Conservation (phyloP, 2,113 vertebrate genomes). For the Nerophis lumbriciformis region DNA sequence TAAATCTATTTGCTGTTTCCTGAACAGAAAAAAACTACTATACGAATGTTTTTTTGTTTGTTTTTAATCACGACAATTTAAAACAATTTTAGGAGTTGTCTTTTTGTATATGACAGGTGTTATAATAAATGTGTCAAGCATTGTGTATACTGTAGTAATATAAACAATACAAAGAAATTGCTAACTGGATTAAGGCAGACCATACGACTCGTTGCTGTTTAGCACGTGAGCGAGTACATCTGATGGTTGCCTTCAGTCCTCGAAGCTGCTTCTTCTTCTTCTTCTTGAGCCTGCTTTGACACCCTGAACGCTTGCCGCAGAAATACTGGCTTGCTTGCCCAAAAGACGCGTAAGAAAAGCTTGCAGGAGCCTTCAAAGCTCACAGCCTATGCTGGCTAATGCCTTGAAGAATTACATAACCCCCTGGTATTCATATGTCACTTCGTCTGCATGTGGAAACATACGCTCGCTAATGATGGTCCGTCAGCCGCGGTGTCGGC, state of each 20-base stretch:
- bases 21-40: no score
- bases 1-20: no score
- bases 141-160: no score
- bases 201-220: no score
- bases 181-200: no score
- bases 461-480: background rate
- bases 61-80: no score
- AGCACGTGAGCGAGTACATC: constrained; percentile 35
- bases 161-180: no score
- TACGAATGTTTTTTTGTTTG: no score
- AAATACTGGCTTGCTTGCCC: background rate
- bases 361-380: background rate
- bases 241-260: constrained; percentile 22
- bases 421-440: no score
- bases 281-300: background rate
- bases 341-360: background rate
- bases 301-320: background rate
- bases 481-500: background rate
- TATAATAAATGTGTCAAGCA: no score
- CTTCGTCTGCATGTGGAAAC: background rate
- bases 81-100: no score
- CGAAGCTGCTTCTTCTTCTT: constrained; percentile 33
- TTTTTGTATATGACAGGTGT: no score
- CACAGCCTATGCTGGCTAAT: background rate
- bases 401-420: background rate